Evolutionary conservation across 2,113 vertebrate genomes (phyloP).

Genomic region (Gopherus evgoodei): DNA sequence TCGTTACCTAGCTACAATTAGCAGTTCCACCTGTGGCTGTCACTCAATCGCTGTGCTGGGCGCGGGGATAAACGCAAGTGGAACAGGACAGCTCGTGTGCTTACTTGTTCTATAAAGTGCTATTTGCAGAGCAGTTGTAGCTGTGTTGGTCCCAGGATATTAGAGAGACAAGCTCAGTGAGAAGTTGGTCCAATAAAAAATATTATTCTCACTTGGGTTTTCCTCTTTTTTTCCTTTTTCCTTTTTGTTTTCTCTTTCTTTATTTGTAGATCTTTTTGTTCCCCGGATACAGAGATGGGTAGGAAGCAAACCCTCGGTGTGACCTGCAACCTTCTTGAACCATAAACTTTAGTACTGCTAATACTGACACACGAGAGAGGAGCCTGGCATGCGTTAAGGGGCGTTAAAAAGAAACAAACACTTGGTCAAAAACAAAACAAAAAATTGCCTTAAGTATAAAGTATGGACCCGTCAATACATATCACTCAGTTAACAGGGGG

Average conservation of each 20-base stretch:
- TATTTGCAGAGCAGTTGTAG: background rate
- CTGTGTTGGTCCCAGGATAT: background rate
- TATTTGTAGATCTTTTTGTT: slow-evolving; percentile 37
- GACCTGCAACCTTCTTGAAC: slow-evolving; percentile 49
- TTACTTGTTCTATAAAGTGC: background rate
- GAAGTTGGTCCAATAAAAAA: background rate
- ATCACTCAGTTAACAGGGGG: slow-evolving; percentile 70
- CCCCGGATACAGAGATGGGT: slow-evolving; percentile 45
- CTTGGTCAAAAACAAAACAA: slow-evolving; percentile 63
- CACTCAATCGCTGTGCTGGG: background rate
- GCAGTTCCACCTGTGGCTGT: background rate
- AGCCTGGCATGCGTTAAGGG: slow-evolving; percentile 54
- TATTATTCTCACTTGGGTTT: background rate
- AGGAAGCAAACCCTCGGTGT: slow-evolving; percentile 47
- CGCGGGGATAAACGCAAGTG: background rate
- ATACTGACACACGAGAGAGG: slow-evolving; percentile 53
- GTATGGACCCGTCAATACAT: slow-evolving; percentile 65
- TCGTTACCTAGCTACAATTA: too few species aligned
- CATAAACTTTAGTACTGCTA: slow-evolving; percentile 66
- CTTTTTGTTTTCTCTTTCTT: background rate
- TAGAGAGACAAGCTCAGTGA: background rate
- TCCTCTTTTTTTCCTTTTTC: background rate
- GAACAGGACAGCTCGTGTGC: background rate
- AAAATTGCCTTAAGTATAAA: slow-evolving; percentile 84
- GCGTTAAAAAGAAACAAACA: slow-evolving; percentile 45